Evolutionary conservation across 1,140 invertebrate species (phyloP).

Genomic region (Periplaneta americana): DNA sequence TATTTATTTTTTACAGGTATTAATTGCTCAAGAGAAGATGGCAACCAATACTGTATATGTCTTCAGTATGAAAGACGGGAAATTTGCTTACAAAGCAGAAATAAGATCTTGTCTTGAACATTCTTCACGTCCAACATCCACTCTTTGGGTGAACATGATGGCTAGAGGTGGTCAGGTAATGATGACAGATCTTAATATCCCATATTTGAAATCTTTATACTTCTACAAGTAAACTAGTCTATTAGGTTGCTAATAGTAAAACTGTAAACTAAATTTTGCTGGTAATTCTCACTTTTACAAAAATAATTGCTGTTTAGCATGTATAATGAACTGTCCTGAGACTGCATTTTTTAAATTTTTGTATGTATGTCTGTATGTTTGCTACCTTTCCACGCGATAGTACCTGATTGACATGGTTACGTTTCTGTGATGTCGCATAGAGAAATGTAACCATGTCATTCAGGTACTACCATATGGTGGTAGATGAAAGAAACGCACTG

Average conservation of each 20-base stretch:
- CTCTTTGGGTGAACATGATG: conserved; percentile 99
- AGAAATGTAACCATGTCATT: too few species aligned
- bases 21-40: conserved; percentile 99
- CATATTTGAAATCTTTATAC: neutral
- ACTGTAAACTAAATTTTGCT: neutral
- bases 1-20: conserved; percentile 48
- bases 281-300: neutral
- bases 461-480: too few species aligned
- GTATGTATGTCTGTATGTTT: too few species aligned
- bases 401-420: too few species aligned
- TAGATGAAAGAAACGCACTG: too few species aligned
- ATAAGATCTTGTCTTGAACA: conserved; percentile 95
- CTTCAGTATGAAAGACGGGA: conserved; percentile 96
- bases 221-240: neutral
- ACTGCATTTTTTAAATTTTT: too few species aligned
- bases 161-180: conserved; percentile 76
- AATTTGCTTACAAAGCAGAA: conserved; percentile 97
- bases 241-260: neutral
- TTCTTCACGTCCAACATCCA: conserved; percentile 87
- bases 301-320: neutral
- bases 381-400: too few species aligned
- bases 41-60: conserved; percentile 99
- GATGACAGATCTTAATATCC: neutral
- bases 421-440: too few species aligned
- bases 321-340: too few species aligned